phyloP scores from a whole-genome alignment of 2,113 vertebrate species.

The Ondatra zibethicus region DNA sequence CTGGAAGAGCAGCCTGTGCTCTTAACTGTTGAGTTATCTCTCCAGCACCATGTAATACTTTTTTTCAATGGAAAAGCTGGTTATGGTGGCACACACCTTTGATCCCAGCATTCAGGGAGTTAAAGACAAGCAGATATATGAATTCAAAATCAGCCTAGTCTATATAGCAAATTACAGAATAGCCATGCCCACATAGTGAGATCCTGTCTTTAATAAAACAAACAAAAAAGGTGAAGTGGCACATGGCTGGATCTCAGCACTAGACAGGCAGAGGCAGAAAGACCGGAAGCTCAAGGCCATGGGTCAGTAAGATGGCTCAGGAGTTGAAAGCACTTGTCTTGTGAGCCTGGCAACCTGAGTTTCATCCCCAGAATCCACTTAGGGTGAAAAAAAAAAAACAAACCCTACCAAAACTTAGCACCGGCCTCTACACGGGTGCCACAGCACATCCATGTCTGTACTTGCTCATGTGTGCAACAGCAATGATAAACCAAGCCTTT shows the following conservation, averaged over 20 bases:
- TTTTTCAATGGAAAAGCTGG: not conserved
- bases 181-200: not conserved
- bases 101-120: not conserved
- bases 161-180: not conserved
- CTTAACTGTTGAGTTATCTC: too few species aligned
- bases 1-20: too few species aligned
- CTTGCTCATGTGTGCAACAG: not conserved
- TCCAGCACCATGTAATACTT: not conserved
- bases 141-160: not conserved
- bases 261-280: not conserved
- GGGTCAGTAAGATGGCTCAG: not conserved
- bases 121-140: not conserved
- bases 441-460: fast-evolving
- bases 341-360: not conserved
- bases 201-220: not conserved
- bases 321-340: not conserved
- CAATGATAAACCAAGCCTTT: not conserved
- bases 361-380: not conserved
- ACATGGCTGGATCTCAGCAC: not conserved
- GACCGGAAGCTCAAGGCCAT: not conserved
- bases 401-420: not conserved
- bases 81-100: not conserved
- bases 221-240: not conserved
- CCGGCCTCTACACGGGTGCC: not conserved
- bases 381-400: too few species aligned